A percentile compares a stretch with the other conserved stretches of the same genome.
phyloP scores from a whole-genome alignment of 2,113 vertebrate genomes.

The Varanus salvator region DNA sequence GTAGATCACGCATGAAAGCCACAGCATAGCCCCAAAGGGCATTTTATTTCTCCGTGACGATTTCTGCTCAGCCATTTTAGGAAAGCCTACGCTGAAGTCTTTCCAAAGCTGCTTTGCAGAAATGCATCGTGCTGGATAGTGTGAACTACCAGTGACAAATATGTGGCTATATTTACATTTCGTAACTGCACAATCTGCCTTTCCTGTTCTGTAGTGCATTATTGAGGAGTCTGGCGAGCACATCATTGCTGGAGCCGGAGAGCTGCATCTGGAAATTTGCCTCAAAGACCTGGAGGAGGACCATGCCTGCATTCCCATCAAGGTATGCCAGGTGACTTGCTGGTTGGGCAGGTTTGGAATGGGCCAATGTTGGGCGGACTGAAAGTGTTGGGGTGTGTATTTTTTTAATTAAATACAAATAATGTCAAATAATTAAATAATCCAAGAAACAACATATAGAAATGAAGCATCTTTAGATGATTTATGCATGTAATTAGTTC shows the following conservation, averaged over 20 bases:
- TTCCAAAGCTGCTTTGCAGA: not conserved
- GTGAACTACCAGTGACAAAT: not conserved
- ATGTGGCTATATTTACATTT: not conserved
- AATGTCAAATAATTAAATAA: not conserved
- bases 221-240: slow-evolving; percentile 72
- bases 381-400: not conserved
- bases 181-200: not conserved
- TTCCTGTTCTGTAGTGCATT: slow-evolving; percentile 37
- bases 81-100: not conserved
- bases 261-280: slow-evolving; percentile 76
- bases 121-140: not conserved
- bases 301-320: slow-evolving; percentile 74
- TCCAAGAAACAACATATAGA: not conserved
- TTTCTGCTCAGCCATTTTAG: not conserved
- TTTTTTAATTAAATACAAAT: too few relatives aligned
- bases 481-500: not conserved
- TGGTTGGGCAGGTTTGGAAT: not conserved
- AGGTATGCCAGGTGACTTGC: slow-evolving; percentile 41
- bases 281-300: slow-evolving; percentile 76
- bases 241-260: slow-evolving; percentile 71
- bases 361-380: not conserved
- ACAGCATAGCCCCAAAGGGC: not conserved
- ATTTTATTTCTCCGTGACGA: not conserved
- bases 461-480: not conserved
- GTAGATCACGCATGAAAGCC: not conserved